Evolutionary conservation across 2,888 invertebrate species (phyloP).

Genomic region (Pristionchus exspectatus): DNA sequence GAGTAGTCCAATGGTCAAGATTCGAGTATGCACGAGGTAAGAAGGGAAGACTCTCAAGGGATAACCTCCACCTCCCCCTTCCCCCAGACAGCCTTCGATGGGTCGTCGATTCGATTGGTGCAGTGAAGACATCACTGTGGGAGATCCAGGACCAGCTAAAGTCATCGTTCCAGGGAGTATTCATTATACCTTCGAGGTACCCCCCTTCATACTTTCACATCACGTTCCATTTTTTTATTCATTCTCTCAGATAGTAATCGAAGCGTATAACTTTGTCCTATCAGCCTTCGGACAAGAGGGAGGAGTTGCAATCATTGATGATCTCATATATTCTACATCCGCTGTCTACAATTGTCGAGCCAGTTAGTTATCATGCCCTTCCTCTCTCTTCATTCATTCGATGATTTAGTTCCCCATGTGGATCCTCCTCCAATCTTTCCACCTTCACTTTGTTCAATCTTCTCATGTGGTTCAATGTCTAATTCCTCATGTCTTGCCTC

Average conservation of each 20-base stretch:
- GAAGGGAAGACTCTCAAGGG: background rate
- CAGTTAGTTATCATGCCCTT: conserved; percentile 52
- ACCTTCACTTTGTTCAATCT: conserved; percentile 23
- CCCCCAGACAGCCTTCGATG: conserved; percentile 63
- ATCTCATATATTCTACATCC: conserved; percentile 68
- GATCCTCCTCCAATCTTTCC: background rate
- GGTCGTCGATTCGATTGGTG: conserved; percentile 72
- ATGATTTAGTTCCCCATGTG: conserved; percentile 8
- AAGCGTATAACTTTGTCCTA: conserved; percentile 69
- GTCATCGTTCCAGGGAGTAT: conserved; percentile 73
- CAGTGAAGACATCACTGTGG: conserved; percentile 65
- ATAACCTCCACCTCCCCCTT: background rate
- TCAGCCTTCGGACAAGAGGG: conserved; percentile 73
- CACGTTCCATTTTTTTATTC: conserved; percentile 57
- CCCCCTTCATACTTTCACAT: background rate
- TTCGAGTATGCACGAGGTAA: conserved; percentile 72
- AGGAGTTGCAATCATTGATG: conserved; percentile 73
- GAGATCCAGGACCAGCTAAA: conserved; percentile 67
- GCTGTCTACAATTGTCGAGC: conserved; percentile 65
- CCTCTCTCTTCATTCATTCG: background rate
- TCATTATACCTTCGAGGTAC: conserved; percentile 69
- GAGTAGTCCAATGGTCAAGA: conserved; percentile 70
- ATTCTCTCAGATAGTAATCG: conserved; percentile 71
- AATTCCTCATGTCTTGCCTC: conserved; percentile 19
- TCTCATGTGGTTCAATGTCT: conserved; percentile 45